Percentiles rank a stretch among this genome's conserved stretches.
phyloP scores from a whole-genome alignment of 1,140 invertebrate genomes.

The Drosophila orosa region DNA sequence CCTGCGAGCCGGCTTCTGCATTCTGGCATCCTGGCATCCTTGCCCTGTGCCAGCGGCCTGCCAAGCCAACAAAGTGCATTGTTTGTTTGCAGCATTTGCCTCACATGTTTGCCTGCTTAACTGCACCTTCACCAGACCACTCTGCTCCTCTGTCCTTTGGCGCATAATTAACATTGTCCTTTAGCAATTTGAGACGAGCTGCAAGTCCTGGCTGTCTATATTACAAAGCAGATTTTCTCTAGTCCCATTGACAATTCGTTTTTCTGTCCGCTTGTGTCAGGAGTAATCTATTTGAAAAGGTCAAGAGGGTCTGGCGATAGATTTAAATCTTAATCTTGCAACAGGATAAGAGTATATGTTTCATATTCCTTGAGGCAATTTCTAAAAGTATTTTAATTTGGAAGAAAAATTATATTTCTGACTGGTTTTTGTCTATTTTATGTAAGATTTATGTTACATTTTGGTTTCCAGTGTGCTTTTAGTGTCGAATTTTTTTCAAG shows the following conservation, averaged over 20 bases:
- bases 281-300: conserved; percentile 31
- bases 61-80: conserved; percentile 81
- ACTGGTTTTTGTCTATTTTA: too few relatives aligned
- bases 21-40: conserved; percentile 63
- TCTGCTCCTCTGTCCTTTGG: conserved; percentile 62
- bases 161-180: conserved; percentile 83
- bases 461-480: conserved; percentile 5
- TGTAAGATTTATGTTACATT: too few relatives aligned
- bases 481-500: conserved; percentile 6
- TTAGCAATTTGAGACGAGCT: conserved; percentile 75
- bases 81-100: conserved; percentile 78
- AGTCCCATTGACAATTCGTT: not conserved
- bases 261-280: not conserved
- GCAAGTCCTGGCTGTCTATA: conserved; percentile 26
- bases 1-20: conserved; percentile 45
- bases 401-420: not conserved
- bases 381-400: not conserved
- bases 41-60: conserved; percentile 43
- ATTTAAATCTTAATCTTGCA: conserved; percentile 11
- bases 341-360: not conserved
- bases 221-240: conserved; percentile 10
- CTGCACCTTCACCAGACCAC: conserved; percentile 43
- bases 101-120: conserved; percentile 80
- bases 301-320: conserved; percentile 19
- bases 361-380: not conserved